phyloP scores from a whole-genome alignment of 92 coral and sea anemone species.

The Umimayanthus kanabou region DNA sequence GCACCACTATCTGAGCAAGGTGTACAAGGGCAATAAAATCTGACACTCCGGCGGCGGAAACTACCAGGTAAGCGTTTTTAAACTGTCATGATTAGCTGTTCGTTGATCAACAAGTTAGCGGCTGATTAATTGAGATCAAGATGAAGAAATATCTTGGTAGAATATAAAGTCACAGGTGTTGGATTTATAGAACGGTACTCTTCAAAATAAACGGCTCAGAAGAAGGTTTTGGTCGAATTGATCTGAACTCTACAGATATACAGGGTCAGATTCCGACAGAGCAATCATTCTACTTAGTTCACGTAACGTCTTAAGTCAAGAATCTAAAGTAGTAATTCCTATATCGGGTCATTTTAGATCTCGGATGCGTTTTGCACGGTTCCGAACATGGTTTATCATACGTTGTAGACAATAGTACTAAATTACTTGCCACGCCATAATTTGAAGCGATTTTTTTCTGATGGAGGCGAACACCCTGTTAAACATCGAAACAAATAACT shows the following conservation, averaged over 20 bases:
- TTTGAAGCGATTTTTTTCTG: background rate
- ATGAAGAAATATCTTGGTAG: background rate
- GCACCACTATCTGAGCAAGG: background rate
- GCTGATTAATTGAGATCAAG: background rate
- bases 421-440: background rate
- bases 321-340: too few relatives aligned
- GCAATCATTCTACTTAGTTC: background rate
- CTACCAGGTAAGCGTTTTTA: background rate
- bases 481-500: background rate
- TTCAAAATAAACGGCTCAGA: background rate
- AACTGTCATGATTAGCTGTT: conserved; percentile 7
- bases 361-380: background rate
- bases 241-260: too few relatives aligned
- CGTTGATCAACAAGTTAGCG: conserved; percentile 13
- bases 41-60: background rate
- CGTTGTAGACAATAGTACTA: background rate
- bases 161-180: background rate
- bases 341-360: background rate
- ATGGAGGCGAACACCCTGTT: background rate
- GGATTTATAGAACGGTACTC: background rate
- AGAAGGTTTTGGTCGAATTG: background rate
- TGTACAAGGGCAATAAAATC: background rate
- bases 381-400: background rate
- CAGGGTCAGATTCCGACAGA: background rate
- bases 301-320: too few relatives aligned